Conservation (phyloP, 2,888 invertebrate species). For the Labia minor region DNA sequence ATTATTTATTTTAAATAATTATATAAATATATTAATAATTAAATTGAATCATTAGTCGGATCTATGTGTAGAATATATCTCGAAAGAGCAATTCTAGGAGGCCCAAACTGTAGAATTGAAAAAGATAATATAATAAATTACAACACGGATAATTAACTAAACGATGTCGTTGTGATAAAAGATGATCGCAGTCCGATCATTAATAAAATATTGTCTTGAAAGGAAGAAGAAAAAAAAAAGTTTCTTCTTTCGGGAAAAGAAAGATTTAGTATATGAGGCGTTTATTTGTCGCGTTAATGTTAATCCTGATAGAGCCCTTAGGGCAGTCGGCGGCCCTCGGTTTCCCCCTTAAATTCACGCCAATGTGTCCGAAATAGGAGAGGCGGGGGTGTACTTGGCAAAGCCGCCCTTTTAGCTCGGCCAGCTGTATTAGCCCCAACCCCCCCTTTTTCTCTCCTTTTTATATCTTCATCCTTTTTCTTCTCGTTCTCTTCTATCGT, state of each 20-base stretch:
- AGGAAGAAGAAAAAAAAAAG: neutral
- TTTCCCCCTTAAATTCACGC: neutral
- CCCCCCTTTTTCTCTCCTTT: too few species aligned
- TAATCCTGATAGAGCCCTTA: conserved; percentile 13
- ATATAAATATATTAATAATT: too few species aligned
- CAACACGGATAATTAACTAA: neutral
- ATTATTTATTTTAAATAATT: too few species aligned
- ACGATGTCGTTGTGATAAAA: conserved; percentile 1
- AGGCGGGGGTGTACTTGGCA: neutral
- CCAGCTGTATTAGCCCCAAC: too few species aligned
- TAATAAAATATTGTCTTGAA: neutral
- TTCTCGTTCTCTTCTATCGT: too few species aligned
- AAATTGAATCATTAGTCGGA: too few species aligned
- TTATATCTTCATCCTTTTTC: too few species aligned
- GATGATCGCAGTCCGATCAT: conserved; percentile 1
- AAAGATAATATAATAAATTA: neutral
- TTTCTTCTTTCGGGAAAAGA: neutral
- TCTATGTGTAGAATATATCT: too few species aligned
- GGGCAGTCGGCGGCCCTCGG: neutral
- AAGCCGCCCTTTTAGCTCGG: too few species aligned
- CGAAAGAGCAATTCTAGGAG: too few species aligned
- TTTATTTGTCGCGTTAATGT: conserved; percentile 13
- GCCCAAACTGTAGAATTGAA: too few species aligned
- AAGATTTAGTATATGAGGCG: conserved; percentile 13
- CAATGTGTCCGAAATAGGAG: conserved; percentile 7